Conservation (phyloP, 1,140 invertebrate genomes). For the Saccostrea cuccullata region DNA sequence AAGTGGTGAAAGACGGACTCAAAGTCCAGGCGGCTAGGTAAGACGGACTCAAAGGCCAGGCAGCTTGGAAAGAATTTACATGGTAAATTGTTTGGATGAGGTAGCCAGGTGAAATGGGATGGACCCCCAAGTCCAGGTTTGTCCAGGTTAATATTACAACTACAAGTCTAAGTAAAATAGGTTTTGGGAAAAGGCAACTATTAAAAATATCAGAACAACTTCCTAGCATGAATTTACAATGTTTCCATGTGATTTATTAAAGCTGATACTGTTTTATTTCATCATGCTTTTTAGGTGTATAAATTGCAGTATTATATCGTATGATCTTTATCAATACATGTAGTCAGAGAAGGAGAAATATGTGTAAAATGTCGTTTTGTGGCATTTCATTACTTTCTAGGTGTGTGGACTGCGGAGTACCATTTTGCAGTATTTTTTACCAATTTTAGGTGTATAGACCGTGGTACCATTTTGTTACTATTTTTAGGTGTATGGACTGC, state of each 20-base stretch:
- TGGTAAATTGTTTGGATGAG: neutral
- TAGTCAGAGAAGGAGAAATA: too few relatives aligned
- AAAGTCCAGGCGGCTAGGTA: neutral
- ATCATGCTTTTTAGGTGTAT: neutral
- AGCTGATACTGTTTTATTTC: too few relatives aligned
- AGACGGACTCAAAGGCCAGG: neutral
- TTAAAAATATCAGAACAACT: too few relatives aligned
- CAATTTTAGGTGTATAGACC: neutral
- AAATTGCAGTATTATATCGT: neutral
- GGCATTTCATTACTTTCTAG: neutral
- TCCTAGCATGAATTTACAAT: too few relatives aligned
- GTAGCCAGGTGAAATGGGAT: neutral
- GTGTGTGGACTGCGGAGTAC: neutral
- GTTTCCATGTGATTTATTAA: too few relatives aligned
- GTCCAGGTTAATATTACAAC: too few relatives aligned
- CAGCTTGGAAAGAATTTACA: neutral
- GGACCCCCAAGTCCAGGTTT: too few relatives aligned
- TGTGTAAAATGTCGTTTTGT: too few relatives aligned
- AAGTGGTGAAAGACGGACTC: neutral
- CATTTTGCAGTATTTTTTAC: neutral
- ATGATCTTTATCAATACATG: too few relatives aligned
- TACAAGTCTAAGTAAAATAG: too few relatives aligned
- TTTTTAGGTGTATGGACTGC: constrained; percentile 13
- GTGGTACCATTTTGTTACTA: neutral
- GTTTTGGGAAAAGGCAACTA: too few relatives aligned